Base-by-base conservation (phyloP, 92 coral and sea anemone genomes). In the Anthopleura xanthogrammica region DNA sequence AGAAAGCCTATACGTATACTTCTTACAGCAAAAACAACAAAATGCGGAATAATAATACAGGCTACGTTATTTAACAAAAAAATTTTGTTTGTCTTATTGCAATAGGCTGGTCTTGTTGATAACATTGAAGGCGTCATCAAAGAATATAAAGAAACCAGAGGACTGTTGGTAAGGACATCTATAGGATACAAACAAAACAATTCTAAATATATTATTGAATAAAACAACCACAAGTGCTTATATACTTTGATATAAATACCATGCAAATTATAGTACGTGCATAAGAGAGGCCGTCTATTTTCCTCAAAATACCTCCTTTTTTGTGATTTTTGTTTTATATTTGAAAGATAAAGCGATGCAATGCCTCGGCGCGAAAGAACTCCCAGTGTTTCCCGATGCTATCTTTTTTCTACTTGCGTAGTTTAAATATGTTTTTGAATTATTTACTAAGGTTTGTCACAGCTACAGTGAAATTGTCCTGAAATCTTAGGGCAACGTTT, bases 91-190 rank as follows among this genome's bases (percentile, higher is more conserved):
- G 24, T 68, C 5, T 68, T 68, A 36, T 68, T 12, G 12, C 8
- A 19, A 24, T 62, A 97, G 99, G 62, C 95, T 85, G 99, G 99
- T 24, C 87, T 95, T 43, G 89, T 90, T 54, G 99, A 97, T 57
- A 97, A 90, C 90, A 94, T 97, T 65, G 99, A 92, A 60, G 76
- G 75, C 0, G 91, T 94, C 58, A 94, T 97, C 73, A 91, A 92
- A 82, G 99, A 97, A 80, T 97, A 97, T 87, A 97, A 97, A 83
- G 93, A 94, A 74, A 87, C 95, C 74, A 79, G 99, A 82, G 98
- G 97, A 76, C 76, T 97, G 7, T 60, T 90, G 98, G 99, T 97
- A 89, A 52, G 91, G 22, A 2, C 7, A 46, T 46, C 50, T 0
- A 2, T 43, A 46, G 50, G 7, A 46, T 46, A 46, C 50, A 46